Evolutionary conservation across 1,140 invertebrate genomes (phyloP).

Genomic region (Lepidurus couesii): DNA sequence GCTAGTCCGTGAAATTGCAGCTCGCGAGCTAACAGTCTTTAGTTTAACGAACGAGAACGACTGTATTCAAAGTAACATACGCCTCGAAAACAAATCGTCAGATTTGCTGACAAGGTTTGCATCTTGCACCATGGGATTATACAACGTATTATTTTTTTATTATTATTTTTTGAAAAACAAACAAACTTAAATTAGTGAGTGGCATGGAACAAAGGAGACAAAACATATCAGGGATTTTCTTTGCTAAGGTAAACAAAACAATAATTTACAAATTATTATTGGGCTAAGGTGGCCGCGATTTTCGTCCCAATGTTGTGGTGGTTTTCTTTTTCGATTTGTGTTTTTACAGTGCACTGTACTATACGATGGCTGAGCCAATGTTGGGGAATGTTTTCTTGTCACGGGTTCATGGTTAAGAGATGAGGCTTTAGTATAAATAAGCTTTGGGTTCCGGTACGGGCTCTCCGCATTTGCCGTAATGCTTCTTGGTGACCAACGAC

Average conservation of each 20-base stretch:
- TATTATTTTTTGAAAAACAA: no score
- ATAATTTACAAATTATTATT: no score
- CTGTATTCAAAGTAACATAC: neutral
- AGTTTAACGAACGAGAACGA: neutral
- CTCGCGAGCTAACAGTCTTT: neutral
- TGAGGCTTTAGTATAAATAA: slow-evolving; percentile 52
- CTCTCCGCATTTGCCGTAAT: slow-evolving; percentile 63
- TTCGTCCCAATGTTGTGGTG: no score
- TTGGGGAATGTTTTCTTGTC: neutral
- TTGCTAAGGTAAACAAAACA: no score
- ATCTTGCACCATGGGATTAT: neutral
- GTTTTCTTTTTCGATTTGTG: no score
- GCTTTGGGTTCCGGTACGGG: slow-evolving; percentile 62
- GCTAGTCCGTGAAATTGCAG: neutral
- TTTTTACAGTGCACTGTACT: no score
- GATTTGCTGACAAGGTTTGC: neutral
- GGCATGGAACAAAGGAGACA: no score
- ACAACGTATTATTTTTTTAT: no score
- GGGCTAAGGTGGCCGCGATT: no score
- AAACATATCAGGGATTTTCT: no score
- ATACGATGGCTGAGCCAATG: no score
- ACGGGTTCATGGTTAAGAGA: neutral
- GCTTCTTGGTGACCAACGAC: slow-evolving; percentile 56
- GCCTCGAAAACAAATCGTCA: neutral
- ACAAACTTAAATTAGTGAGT: no score